A percentile compares a stretch with the other conserved stretches of the same genome.
Evolutionary conservation across 2,113 vertebrate species (phyloP).

Genomic region (Thunnus maccoyii): DNA sequence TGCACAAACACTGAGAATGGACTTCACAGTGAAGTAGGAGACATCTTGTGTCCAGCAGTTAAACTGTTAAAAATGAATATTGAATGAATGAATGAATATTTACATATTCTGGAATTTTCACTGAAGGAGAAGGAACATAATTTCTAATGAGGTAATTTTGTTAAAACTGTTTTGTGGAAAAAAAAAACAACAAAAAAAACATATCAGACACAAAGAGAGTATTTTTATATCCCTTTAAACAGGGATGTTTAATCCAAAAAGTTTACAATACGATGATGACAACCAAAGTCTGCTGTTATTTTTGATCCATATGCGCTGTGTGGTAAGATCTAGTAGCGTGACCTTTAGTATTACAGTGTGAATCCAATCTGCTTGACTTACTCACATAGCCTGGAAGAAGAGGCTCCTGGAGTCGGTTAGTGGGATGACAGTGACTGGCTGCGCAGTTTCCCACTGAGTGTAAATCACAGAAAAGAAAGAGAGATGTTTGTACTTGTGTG

Average conservation of each 20-base stretch:
- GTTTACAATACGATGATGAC: neutral
- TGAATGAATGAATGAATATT: too few relatives aligned
- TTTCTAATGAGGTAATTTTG: too few relatives aligned
- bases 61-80: too few relatives aligned
- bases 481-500: conserved; percentile 27
- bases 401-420: conserved; percentile 36
- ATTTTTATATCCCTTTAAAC: neutral
- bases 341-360: conserved; percentile 54
- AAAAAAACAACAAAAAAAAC: too few relatives aligned
- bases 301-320: conserved; percentile 14
- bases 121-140: too few relatives aligned
- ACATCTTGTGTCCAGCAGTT: too few relatives aligned
- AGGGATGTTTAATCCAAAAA: neutral
- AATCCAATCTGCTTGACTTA: conserved; percentile 54
- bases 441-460: conserved; percentile 41
- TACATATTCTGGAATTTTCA: too few relatives aligned
- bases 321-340: conserved; percentile 39
- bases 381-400: conserved; percentile 49
- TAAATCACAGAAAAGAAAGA: conserved; percentile 56
- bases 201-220: too few relatives aligned
- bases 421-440: conserved; percentile 42
- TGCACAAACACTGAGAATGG: too few relatives aligned
- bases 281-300: neutral
- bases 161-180: too few relatives aligned
- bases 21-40: too few relatives aligned